phyloP scores from a whole-genome alignment of 2,888 invertebrate genomes.

The Pemphredon lugubris region DNA sequence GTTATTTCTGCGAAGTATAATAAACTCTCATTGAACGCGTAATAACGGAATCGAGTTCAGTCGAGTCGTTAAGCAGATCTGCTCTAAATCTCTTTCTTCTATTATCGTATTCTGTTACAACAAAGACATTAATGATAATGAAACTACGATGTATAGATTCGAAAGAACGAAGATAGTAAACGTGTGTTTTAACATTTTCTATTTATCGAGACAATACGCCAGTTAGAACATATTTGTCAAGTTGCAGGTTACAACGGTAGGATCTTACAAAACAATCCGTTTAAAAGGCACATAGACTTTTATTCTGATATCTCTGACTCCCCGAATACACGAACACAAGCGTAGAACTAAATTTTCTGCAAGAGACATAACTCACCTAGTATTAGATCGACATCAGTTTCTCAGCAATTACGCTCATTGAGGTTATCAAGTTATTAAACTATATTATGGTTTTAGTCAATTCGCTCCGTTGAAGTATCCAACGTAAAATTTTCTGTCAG shows the following conservation, averaged over 20 bases:
- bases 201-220: too few species aligned
- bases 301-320: too few species aligned
- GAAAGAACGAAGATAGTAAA: neutral
- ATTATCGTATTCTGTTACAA: neutral
- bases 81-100: neutral
- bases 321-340: too few species aligned
- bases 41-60: neutral
- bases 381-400: slow-evolving; percentile 5
- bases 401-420: neutral
- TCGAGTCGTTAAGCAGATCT: neutral
- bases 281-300: too few species aligned
- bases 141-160: neutral
- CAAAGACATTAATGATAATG: slow-evolving; percentile 3
- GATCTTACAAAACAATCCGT: too few species aligned
- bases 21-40: neutral
- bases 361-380: neutral
- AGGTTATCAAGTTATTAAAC: neutral
- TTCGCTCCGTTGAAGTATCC: slow-evolving; percentile 1
- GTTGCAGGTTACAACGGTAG: too few species aligned
- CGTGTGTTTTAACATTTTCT: too few species aligned
- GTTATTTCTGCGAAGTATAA: neutral
- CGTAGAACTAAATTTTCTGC: neutral
- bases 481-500: neutral
- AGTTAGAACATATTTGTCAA: too few species aligned
- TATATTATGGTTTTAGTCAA: neutral